Evolutionary conservation across 2,888 invertebrate genomes (phyloP).

Genomic region (Sinopyrophorus schimmeli): DNA sequence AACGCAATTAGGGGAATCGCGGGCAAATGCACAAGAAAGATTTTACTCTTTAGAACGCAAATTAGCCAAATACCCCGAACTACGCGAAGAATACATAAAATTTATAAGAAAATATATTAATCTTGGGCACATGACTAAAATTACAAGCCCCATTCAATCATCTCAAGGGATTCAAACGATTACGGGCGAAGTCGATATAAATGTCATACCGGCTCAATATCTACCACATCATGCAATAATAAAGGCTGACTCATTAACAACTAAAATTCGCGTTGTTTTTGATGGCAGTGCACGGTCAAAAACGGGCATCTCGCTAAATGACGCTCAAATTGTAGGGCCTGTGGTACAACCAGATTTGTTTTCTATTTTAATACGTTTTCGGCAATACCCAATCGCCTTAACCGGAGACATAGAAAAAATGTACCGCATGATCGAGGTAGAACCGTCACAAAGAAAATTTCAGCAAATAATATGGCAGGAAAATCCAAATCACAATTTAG

Average conservation of each 20-base stretch:
- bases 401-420: constrained; percentile 35
- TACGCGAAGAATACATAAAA: constrained; percentile 17
- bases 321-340: constrained; percentile 25
- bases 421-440: no score
- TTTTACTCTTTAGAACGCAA: constrained; percentile 28
- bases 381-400: constrained; percentile 21
- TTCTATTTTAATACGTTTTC: constrained; percentile 30
- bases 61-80: constrained; percentile 13
- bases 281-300: constrained; percentile 29
- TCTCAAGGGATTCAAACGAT: no score
- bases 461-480: no score
- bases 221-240: constrained; percentile 34
- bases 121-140: constrained; percentile 30
- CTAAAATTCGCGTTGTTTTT: constrained; percentile 34
- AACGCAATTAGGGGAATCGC: constrained; percentile 22
- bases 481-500: no score
- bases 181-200: no score
- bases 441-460: no score
- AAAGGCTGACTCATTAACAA: constrained; percentile 21
- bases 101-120: constrained; percentile 31
- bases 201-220: constrained; percentile 17
- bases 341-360: constrained; percentile 27
- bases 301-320: constrained; percentile 29
- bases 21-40: constrained; percentile 11
- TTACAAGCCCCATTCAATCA: no score